These are phyloP conservation scores for Diadegma fenestrale DNA, from an alignment of 2,888 invertebrate genomes.

Conservation along the genomic window DNA sequence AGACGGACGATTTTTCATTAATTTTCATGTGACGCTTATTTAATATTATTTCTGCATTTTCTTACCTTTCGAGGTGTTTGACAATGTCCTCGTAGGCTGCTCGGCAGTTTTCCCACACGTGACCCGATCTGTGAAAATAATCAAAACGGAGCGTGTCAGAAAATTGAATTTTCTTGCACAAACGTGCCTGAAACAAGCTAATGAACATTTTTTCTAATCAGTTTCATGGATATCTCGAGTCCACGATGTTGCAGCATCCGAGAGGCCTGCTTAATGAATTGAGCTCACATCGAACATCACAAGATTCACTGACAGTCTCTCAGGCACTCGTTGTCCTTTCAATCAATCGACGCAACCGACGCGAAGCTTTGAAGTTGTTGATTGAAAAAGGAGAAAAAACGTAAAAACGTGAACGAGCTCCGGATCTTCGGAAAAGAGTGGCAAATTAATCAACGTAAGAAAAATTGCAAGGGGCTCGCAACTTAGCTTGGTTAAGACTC, in stretches of 20 bases:
- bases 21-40: constrained; percentile 3
- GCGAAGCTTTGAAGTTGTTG: constrained; percentile 82
- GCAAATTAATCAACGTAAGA: constrained; percentile 60
- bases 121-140: constrained; percentile 78
- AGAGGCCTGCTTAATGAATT: constrained; percentile 24
- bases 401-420: background rate
- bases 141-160: background rate
- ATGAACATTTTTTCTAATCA: background rate
- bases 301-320: constrained; percentile 69
- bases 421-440: constrained; percentile 39
- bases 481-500: constrained; percentile 22
- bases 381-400: constrained; percentile 79
- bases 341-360: constrained; percentile 77
- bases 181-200: background rate
- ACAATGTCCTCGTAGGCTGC: constrained; percentile 98
- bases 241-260: background rate
- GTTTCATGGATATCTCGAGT: background rate
- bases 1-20: background rate
- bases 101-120: constrained; percentile 97
- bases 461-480: constrained; percentile 49
- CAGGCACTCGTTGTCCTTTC: constrained; percentile 74
- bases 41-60: constrained; percentile 63
- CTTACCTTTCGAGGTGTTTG: constrained; percentile 97
- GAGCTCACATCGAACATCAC: constrained; percentile 27
- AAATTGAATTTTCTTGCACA: too few relatives aligned